A percentile compares a stretch with the other conserved stretches of the same genome.
phyloP scores from a whole-genome alignment of 2,113 vertebrate species.

The Sander vitreus region DNA sequence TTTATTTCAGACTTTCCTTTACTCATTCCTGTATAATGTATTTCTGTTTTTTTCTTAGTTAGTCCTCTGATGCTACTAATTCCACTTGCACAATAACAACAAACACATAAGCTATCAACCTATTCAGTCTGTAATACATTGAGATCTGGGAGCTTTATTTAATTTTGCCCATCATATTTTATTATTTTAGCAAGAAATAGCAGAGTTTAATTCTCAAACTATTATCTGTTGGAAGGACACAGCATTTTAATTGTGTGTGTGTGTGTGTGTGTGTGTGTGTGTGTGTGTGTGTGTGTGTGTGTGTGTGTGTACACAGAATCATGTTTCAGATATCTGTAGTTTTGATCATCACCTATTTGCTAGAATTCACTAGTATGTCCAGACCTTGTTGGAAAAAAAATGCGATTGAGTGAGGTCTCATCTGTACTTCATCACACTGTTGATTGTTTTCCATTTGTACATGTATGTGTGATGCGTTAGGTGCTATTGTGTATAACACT shows the following conservation, averaged over 20 bases:
- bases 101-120: slow-evolving; percentile 72
- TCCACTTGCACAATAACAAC: slow-evolving; percentile 70
- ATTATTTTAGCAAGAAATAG: slow-evolving; percentile 20
- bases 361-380: slow-evolving; percentile 1
- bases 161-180: slow-evolving; percentile 38
- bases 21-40: slow-evolving; percentile 39
- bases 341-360: slow-evolving; percentile 15
- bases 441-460: slow-evolving; percentile 22
- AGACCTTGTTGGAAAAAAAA: slow-evolving; percentile 35
- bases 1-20: slow-evolving; percentile 40
- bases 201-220: slow-evolving; percentile 15
- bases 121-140: slow-evolving; percentile 48
- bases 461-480: slow-evolving; percentile 26
- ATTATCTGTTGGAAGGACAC: slow-evolving; percentile 25
- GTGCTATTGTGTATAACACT: slow-evolving; percentile 63
- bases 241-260: slow-evolving; percentile 6
- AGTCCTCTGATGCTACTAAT: slow-evolving; percentile 48
- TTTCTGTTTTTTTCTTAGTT: slow-evolving; percentile 16
- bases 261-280: slow-evolving; percentile 14
- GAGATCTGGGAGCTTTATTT: slow-evolving; percentile 56
- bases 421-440: slow-evolving; percentile 36
- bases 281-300: slow-evolving; percentile 23
- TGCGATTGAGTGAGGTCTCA: slow-evolving; percentile 14
- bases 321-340: slow-evolving; percentile 27
- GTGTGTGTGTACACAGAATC: slow-evolving; percentile 20